Conservation (phyloP, 2,888 invertebrate genomes). For the Chymomyza amoena region DNA sequence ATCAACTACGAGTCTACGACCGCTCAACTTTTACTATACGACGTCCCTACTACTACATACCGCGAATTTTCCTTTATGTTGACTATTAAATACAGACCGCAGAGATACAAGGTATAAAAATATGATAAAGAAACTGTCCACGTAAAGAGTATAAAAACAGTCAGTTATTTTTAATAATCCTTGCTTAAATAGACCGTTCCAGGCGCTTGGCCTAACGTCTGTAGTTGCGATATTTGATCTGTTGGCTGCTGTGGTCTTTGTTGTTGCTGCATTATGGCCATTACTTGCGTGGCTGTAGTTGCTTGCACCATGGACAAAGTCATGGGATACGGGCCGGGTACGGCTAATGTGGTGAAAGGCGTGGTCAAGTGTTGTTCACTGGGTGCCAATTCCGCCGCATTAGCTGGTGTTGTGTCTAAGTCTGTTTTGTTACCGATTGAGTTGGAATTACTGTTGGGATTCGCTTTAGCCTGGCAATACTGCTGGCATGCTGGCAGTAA, state of each 20-base stretch:
- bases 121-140: too few species aligned
- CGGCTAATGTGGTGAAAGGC: constrained; percentile 39
- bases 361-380: constrained; percentile 18
- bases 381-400: constrained; percentile 26
- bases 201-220: constrained; percentile 33
- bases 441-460: constrained; percentile 13
- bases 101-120: too few species aligned
- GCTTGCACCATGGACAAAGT: constrained; percentile 27
- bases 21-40: too few species aligned
- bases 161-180: constrained; percentile 38
- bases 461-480: constrained; percentile 66
- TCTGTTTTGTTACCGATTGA: constrained; percentile 12
- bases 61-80: too few species aligned
- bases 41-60: too few species aligned
- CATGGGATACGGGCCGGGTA: constrained; percentile 51
- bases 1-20: too few species aligned
- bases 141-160: neutral
- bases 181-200: constrained; percentile 54
- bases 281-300: constrained; percentile 45
- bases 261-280: constrained; percentile 53
- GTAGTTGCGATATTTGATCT: constrained; percentile 35
- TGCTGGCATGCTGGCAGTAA: constrained; percentile 65
- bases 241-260: constrained; percentile 29
- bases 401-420: neutral
- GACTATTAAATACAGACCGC: too few species aligned